Percentiles rank a stretch among this genome's conserved stretches.
Conservation (phyloP, 2,888 invertebrate genomes). For the Brachylomia viminalis region DNA sequence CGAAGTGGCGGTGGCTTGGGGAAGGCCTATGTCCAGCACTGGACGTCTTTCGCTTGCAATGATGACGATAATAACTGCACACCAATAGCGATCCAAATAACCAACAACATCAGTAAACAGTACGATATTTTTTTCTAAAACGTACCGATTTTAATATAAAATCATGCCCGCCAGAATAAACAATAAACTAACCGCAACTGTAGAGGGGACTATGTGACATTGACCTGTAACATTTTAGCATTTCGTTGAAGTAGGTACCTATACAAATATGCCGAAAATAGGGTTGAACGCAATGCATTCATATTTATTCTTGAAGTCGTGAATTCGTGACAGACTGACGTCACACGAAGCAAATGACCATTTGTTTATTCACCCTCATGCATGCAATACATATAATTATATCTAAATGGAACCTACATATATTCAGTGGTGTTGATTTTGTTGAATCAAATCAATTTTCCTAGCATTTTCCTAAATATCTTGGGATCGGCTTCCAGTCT, state of each 20-base stretch:
- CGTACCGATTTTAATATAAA: not conserved
- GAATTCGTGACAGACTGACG: conserved; percentile 38
- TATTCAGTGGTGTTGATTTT: not conserved
- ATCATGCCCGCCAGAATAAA: not conserved
- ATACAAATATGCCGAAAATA: conserved; percentile 22
- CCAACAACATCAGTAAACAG: too few relatives aligned
- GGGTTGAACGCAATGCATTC: conserved; percentile 36
- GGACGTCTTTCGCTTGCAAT: too few relatives aligned
- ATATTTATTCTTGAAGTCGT: conserved; percentile 40
- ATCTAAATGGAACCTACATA: conserved; percentile 23
- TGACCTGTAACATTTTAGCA: conserved; percentile 27
- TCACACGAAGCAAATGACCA: conserved; percentile 18
- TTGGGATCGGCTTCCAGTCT: not conserved
- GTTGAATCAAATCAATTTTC: not conserved
- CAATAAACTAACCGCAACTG: not conserved
- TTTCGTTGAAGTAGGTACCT: conserved; percentile 12
- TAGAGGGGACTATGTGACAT: conserved; percentile 17
- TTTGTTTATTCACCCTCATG: conserved; percentile 37
- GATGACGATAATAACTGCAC: too few relatives aligned
- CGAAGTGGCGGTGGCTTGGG: too few relatives aligned
- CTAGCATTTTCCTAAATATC: too few relatives aligned
- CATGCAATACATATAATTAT: conserved; percentile 18
- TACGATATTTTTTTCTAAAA: too few relatives aligned
- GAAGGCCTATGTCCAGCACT: too few relatives aligned
- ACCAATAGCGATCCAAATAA: too few relatives aligned